Percentiles rank a stretch among this genome's conserved stretches.
Evolutionary conservation across 2,113 vertebrate genomes (phyloP).

Genomic region (Epinephelus lanceolatus): DNA sequence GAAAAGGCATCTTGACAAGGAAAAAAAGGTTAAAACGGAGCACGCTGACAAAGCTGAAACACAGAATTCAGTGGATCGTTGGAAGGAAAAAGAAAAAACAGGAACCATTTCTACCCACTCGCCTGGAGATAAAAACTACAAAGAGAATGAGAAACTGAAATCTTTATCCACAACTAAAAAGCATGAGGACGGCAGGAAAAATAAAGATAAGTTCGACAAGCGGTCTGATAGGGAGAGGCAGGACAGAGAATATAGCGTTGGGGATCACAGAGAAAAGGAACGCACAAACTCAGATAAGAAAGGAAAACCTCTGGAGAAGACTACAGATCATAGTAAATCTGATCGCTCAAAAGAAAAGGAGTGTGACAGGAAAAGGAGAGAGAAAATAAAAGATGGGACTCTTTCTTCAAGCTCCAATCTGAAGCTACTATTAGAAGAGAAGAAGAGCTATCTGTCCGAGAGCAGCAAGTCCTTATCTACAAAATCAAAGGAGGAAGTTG

Average conservation of each 20-base stretch:
- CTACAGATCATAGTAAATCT: slow-evolving; percentile 86
- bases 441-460: slow-evolving; percentile 85
- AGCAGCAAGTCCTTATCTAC: slow-evolving; percentile 83
- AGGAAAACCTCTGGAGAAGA: slow-evolving; percentile 89
- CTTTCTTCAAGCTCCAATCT: slow-evolving; percentile 83
- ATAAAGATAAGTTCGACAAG: slow-evolving; percentile 92
- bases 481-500: slow-evolving; percentile 92
- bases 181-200: slow-evolving; percentile 91
- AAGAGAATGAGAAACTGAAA: slow-evolving; percentile 93
- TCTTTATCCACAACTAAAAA: slow-evolving; percentile 85
- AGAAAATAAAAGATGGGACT: slow-evolving; percentile 88
- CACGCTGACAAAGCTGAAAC: slow-evolving; percentile 90
- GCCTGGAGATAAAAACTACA: slow-evolving; percentile 89
- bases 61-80: slow-evolving; percentile 88
- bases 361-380: slow-evolving; percentile 90
- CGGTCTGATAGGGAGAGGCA: slow-evolving; percentile 90
- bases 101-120: slow-evolving; percentile 75
- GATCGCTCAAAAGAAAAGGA: slow-evolving; percentile 91
- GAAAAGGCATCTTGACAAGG: slow-evolving; percentile 92
- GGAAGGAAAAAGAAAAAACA: slow-evolving; percentile 86
- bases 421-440: slow-evolving; percentile 90
- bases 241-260: slow-evolving; percentile 87
- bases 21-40: slow-evolving; percentile 92
- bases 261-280: slow-evolving; percentile 90
- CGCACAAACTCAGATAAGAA: slow-evolving; percentile 89